phyloP scores from a whole-genome alignment of 2,888 invertebrate genomes.

The Euproctis similis region DNA sequence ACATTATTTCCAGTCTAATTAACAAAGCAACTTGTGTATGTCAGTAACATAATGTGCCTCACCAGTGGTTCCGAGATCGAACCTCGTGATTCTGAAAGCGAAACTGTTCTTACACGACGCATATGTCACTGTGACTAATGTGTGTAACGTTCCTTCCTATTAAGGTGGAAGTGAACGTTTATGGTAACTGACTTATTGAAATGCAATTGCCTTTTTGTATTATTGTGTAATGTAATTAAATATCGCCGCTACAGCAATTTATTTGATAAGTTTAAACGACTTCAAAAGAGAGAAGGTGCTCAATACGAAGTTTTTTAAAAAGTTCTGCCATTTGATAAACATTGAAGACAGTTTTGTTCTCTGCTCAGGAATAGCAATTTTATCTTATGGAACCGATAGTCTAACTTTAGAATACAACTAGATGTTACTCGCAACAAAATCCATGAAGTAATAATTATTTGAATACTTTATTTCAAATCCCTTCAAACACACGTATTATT shows the following conservation, averaged over 20 bases:
- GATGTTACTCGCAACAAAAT: no score
- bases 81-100: conserved; percentile 65
- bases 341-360: no score
- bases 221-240: no score
- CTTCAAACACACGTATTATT: no score
- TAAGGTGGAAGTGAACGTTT: conserved; percentile 23
- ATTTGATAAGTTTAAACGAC: conserved; percentile 4
- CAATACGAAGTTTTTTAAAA: no score
- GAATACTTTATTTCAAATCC: no score
- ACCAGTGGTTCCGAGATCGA: conserved; percentile 54
- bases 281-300: no score
- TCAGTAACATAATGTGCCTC: conserved; percentile 22
- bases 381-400: no score
- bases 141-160: conserved; percentile 25
- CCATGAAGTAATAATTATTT: no score
- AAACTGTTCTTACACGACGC: conserved; percentile 35
- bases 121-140: conserved; percentile 27
- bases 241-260: conserved; percentile 1
- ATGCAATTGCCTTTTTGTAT: conserved; percentile 22
- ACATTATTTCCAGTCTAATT: conserved; percentile 27
- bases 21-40: conserved; percentile 20
- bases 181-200: conserved; percentile 25
- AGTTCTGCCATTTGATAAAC: no score
- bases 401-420: no score
- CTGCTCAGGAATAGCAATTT: no score